phyloP scores from a whole-genome alignment of 2,797 vertebrate genomes.

The Tragopan temminckii region DNA sequence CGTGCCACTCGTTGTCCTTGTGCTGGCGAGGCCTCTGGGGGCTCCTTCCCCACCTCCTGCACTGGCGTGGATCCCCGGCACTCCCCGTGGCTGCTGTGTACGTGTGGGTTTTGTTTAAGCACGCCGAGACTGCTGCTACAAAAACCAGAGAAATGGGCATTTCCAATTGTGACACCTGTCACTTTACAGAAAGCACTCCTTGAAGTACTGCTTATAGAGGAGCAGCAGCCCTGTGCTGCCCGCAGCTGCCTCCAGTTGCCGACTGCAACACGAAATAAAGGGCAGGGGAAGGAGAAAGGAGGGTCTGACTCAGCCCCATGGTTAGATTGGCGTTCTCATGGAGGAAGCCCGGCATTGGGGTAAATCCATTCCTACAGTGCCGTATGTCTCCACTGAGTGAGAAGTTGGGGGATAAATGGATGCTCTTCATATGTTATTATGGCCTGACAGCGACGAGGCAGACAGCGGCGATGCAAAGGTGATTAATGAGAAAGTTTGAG shows the following conservation, averaged over 20 bases:
- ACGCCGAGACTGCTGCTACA: background rate
- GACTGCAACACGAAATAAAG: constrained; percentile 36
- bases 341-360: constrained; percentile 54
- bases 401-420: constrained; percentile 66
- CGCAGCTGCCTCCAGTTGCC: background rate
- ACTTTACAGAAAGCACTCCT: background rate
- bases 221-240: background rate
- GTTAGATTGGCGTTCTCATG: constrained; percentile 72
- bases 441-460: constrained; percentile 54
- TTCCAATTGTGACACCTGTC: background rate
- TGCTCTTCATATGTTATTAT: constrained; percentile 64
- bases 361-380: constrained; percentile 53
- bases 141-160: background rate
- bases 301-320: background rate
- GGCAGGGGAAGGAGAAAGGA: background rate
- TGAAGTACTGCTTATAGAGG: background rate
- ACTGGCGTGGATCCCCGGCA: background rate
- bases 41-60: background rate
- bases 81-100: background rate
- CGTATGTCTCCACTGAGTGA: constrained; percentile 49
- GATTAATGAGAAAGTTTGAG: constrained; percentile 60
- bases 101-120: background rate
- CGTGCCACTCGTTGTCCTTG: background rate
- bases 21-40: background rate
- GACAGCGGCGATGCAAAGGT: constrained; percentile 32